A percentile compares a stretch with the other conserved stretches of the same genome.
Evolutionary conservation across 1,140 invertebrate species (phyloP).

Genomic region (Galleria mellonella): DNA sequence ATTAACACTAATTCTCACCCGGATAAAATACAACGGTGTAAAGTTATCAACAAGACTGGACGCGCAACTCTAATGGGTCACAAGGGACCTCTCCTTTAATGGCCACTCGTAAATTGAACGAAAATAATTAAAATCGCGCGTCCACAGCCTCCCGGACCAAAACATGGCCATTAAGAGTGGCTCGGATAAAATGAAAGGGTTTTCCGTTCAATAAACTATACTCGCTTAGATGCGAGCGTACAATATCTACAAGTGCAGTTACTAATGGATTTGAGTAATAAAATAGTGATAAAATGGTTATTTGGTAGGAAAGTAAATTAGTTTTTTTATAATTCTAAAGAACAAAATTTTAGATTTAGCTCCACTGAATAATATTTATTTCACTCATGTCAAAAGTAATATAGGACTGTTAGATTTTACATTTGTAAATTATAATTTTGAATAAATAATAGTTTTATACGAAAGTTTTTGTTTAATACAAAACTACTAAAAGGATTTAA

Average conservation of each 20-base stretch:
- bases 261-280: too few species aligned
- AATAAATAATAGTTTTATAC: too few species aligned
- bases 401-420: too few species aligned
- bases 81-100: conserved; percentile 62
- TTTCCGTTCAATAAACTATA: conserved; percentile 60
- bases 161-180: conserved; percentile 59
- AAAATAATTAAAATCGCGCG: conserved; percentile 72
- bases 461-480: too few species aligned
- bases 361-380: too few species aligned
- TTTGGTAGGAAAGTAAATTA: too few species aligned
- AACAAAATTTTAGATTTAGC: too few species aligned
- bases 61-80: conserved; percentile 52
- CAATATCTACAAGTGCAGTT: background rate
- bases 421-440: too few species aligned
- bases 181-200: conserved; percentile 34
- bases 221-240: background rate
- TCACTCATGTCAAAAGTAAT: too few species aligned
- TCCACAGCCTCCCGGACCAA: conserved; percentile 52
- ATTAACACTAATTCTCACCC: conserved; percentile 55
- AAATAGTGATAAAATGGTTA: too few species aligned
- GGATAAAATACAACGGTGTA: conserved; percentile 57
- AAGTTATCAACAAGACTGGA: conserved; percentile 66
- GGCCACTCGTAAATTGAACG: conserved; percentile 69
- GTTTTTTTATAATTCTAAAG: too few species aligned
- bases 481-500: too few species aligned